Evolutionary conservation across 2,113 vertebrate species (phyloP), one percentile per base, ranked within the genome.

Genomic region (Turdus rufiventris): DNA sequence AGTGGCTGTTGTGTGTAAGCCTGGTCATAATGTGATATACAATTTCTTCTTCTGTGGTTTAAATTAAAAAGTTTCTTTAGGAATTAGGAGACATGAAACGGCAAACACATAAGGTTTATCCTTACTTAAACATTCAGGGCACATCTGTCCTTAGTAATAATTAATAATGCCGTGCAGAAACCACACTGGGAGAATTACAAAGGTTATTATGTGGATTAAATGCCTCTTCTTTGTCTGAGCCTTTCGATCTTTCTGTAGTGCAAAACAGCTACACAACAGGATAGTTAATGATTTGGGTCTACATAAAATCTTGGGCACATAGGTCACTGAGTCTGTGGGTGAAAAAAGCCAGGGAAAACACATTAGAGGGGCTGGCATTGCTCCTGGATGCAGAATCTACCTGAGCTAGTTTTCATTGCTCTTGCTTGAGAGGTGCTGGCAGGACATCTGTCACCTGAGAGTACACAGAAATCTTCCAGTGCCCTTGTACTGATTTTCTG

Each of bases 171-270:
- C 1, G 1, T 71, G 36, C 47, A 88, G 76, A 93, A 95, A 51
- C 56, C 76, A 71, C 79, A 43, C 3, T 88, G 68, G 68, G 79
- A 91, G 51, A 84, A 45, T 91, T 95, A 84, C 90, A 93, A 80
- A 88, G 40, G 42, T 61, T 67, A 88, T 81, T 94, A 56, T 77
- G 85, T 56, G 76, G 68, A 90, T 95, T 92, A 94, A 94, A 93
- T 60, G 48, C 62, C 47, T 94, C 75, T 76, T 80, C 79, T 81
- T 96, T 92, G 58, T 92, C 72, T 86, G 68, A 89, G 60, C 68
- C 11, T 4, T 95, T 94, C 4, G 1, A 77, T 91, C 91, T 84
- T 94, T 84, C 72, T 80, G 43, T 88, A 74, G 75, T 67, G 60
- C 72, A 92, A 89, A 93, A 54, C 56, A 93, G 82, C 42, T 76